Evolutionary conservation across 1,140 invertebrate species (phyloP).

Genomic region (Metopolophium dirhodum): DNA sequence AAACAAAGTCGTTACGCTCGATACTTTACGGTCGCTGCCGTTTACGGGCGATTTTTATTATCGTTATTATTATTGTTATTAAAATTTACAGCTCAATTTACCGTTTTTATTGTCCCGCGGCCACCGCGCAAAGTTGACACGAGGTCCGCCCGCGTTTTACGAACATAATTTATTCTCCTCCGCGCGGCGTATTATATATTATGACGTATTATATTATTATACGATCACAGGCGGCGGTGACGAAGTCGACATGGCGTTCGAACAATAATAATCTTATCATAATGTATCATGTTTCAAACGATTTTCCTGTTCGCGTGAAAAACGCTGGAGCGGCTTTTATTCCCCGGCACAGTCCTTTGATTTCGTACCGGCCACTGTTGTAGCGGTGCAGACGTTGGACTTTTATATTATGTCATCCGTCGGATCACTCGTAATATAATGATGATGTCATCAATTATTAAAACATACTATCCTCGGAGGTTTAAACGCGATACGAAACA

Average conservation of each 20-base stretch:
- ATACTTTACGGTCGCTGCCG: neutral
- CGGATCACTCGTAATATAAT: neutral
- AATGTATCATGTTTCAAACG: neutral
- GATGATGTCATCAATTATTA: neutral
- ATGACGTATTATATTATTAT: neutral
- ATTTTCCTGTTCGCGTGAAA: neutral
- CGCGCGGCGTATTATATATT: neutral
- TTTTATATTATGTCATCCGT: neutral
- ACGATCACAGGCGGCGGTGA: neutral
- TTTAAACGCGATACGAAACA: neutral
- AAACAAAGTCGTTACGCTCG: neutral
- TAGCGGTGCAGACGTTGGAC: neutral
- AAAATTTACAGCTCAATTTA: slow-evolving; percentile 37
- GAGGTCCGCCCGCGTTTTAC: neutral
- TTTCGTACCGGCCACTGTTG: neutral
- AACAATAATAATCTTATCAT: neutral
- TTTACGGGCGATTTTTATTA: neutral
- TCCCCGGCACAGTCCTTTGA: neutral
- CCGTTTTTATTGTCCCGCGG: neutral
- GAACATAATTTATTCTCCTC: neutral
- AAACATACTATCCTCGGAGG: neutral
- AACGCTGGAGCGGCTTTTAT: neutral
- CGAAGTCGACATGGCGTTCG: neutral
- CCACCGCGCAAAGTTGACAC: neutral
- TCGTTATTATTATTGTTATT: slow-evolving; percentile 17